These are phyloP conservation scores for Dasysyrphus tricinctus DNA, from an alignment of 2,888 invertebrate species.

Conservation along the genomic window DNA sequence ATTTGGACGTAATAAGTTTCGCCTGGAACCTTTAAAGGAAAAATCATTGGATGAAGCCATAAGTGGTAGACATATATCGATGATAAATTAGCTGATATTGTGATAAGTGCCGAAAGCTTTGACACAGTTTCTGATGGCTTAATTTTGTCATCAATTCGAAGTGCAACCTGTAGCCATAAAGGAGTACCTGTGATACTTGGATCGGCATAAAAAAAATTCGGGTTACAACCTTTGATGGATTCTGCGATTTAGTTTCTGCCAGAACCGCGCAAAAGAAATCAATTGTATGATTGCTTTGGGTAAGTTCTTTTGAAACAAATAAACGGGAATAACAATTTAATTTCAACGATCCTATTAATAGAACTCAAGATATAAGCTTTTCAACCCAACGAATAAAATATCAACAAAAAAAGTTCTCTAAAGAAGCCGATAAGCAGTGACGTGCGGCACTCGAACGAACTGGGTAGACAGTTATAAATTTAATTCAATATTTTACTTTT, in stretches of 20 bases:
- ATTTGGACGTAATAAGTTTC: constrained; percentile 85
- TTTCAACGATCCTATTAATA: too few species aligned
- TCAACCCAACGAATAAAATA: too few species aligned
- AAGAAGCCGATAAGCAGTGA: too few species aligned
- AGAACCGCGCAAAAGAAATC: constrained; percentile 88
- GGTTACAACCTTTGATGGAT: constrained; percentile 95
- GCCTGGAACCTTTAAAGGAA: constrained; percentile 84
- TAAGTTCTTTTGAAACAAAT: constrained; percentile 77
- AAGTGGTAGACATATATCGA: constrained; percentile 87
- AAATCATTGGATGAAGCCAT: constrained; percentile 85
- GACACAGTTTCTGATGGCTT: constrained; percentile 86
- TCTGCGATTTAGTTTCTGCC: constrained; percentile 92
- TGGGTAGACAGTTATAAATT: too few species aligned
- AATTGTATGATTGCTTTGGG: constrained; percentile 84
- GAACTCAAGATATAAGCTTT: too few species aligned
- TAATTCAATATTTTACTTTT: too few species aligned
- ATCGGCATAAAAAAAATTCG: constrained; percentile 96
- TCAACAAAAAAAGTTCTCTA: too few species aligned
- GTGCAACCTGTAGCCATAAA: constrained; percentile 86
- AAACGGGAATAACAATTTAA: not conserved
- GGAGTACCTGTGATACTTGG: constrained; percentile 94
- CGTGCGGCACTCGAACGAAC: too few species aligned
- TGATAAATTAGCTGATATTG: constrained; percentile 87
- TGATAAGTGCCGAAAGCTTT: constrained; percentile 88
- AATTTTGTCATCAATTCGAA: constrained; percentile 87